Percentiles rank a stretch among this genome's conserved stretches.
These are phyloP conservation scores for Anarsia innoxiella DNA, from an alignment of 2,888 invertebrate species.

Conservation along the genomic window DNA sequence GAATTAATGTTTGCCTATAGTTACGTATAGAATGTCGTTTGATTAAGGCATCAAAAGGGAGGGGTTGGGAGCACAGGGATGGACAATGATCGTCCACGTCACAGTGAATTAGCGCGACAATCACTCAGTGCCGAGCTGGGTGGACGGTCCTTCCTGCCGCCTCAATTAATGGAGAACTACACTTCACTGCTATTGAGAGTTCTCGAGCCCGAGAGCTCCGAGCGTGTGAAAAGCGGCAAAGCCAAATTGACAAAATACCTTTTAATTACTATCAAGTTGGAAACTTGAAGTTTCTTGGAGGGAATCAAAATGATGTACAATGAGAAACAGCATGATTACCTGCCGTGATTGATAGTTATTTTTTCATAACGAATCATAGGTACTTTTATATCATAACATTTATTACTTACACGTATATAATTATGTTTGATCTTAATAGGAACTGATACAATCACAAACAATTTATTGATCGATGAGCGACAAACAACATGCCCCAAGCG, in stretches of 20 bases:
- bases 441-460: no score
- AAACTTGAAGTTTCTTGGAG: no score
- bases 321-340: no score
- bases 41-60: constrained; percentile 7
- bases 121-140: constrained; percentile 52
- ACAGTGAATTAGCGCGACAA: constrained; percentile 57
- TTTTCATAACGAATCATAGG: no score
- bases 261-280: no score
- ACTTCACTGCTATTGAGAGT: constrained; percentile 37
- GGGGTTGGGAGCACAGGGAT: constrained; percentile 17
- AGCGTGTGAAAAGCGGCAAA: constrained; percentile 3
- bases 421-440: no score
- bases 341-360: no score
- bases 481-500: constrained; percentile 3
- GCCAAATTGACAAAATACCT: constrained; percentile 9
- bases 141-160: constrained; percentile 34
- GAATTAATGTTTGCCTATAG: no score
- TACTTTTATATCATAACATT: no score
- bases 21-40: constrained; percentile 4
- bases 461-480: constrained; percentile 1
- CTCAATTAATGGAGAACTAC: constrained; percentile 55
- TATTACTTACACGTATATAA: no score
- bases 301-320: no score
- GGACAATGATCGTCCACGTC: constrained; percentile 36
- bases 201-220: constrained; percentile 20